phyloP scores from a whole-genome alignment of 2,888 invertebrate species.

The Margaritifera margaritifera region DNA sequence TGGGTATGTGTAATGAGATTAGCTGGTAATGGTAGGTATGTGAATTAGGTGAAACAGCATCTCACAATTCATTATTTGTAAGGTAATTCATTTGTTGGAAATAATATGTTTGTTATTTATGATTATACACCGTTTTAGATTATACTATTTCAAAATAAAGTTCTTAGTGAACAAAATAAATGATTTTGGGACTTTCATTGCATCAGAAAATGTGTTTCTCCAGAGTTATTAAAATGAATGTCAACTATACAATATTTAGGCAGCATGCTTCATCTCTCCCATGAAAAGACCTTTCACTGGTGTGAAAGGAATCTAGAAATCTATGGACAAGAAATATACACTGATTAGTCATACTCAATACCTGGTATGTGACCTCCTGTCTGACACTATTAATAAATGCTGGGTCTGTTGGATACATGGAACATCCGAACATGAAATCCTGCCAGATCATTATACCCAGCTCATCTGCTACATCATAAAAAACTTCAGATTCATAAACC shows the following conservation, averaged over 20 bases:
- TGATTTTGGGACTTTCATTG: no score
- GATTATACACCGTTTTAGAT: no score
- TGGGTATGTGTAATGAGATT: no score
- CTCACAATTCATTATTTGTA: no score
- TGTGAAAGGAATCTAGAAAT: not conserved
- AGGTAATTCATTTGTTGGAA: no score
- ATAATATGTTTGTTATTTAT: no score
- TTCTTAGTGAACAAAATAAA: no score
- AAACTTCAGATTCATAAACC: slow-evolving; percentile 90
- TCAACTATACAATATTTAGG: not conserved
- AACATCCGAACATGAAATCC: slow-evolving; percentile 96
- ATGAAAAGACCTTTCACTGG: not conserved
- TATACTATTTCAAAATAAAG: no score
- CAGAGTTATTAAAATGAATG: not conserved
- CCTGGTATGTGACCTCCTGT: slow-evolving; percentile 86
- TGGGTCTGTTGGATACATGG: slow-evolving; percentile 88
- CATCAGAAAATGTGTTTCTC: no score
- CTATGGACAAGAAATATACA: not conserved
- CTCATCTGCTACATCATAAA: slow-evolving; percentile 89
- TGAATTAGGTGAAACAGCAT: no score
- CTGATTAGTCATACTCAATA: slow-evolving; percentile 65
- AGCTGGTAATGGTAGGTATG: no score
- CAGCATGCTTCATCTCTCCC: not conserved
- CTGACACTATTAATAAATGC: slow-evolving; percentile 84
- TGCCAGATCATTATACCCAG: slow-evolving; percentile 97